Percentiles rank a stretch among this genome's conserved stretches.
phyloP scores from a whole-genome alignment of 2,113 vertebrate species.

The Microcebus tavaratra region DNA sequence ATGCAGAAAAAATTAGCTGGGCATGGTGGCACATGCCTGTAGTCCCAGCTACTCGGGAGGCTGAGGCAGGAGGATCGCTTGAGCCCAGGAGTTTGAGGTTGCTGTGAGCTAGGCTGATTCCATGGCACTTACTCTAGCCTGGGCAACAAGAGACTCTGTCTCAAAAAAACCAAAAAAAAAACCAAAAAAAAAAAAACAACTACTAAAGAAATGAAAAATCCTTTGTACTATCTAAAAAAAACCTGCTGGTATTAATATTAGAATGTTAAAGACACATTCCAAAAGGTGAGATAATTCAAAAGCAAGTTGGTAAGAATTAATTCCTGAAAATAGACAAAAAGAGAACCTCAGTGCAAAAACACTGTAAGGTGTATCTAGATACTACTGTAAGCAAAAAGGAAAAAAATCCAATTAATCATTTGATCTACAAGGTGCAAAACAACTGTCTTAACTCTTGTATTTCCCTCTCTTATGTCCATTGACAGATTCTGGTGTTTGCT shows the following conservation, averaged over 20 bases:
- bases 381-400: not conserved
- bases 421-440: not conserved
- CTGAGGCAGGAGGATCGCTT: too few relatives aligned
- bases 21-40: too few relatives aligned
- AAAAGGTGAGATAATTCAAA: not conserved
- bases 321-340: not conserved
- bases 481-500: not conserved
- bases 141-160: too few relatives aligned
- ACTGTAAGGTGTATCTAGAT: not conserved
- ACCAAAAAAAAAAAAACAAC: too few relatives aligned
- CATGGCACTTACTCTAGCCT: too few relatives aligned
- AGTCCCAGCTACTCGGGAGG: too few relatives aligned
- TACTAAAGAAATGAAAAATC: not conserved
- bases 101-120: too few relatives aligned
- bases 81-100: too few relatives aligned
- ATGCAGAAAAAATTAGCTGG: too few relatives aligned
- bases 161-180: too few relatives aligned
- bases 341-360: not conserved
- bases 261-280: not conserved
- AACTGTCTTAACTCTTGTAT: not conserved
- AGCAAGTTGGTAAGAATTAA: constrained; percentile 14
- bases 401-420: not conserved
- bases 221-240: not conserved
- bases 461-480: not conserved
- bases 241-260: not conserved